These are phyloP conservation scores for Coronaproctus castanopsis DNA, from an alignment of 2,888 invertebrate species.

Conservation along the genomic window DNA sequence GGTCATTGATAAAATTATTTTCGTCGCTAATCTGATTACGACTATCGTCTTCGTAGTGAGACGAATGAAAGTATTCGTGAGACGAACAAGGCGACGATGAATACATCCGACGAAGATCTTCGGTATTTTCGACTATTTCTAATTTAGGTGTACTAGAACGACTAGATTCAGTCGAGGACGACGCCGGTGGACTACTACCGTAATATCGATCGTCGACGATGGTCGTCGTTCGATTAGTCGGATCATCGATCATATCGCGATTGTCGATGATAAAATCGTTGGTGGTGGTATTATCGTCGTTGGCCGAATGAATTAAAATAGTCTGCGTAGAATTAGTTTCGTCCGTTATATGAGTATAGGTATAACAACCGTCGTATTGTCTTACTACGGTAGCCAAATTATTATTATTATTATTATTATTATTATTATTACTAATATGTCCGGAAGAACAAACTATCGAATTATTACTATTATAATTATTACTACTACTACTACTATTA, in stretches of 20 bases:
- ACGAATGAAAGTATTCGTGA: background rate
- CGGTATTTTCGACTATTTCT: constrained; percentile 12
- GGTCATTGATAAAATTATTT: background rate
- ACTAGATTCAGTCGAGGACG: constrained; percentile 11
- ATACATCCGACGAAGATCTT: constrained; percentile 1
- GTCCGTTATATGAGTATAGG: background rate
- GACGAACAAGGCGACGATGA: too few species aligned
- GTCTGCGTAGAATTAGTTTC: background rate
- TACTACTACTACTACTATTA: background rate
- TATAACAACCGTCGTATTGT: background rate
- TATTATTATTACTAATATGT: background rate
- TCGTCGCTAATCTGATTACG: constrained; percentile 15
- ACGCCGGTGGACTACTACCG: background rate
- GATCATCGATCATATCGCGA: too few species aligned
- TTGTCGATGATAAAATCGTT: background rate
- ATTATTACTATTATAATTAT: background rate
- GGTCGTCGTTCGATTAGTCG: background rate
- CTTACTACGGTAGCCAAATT: too few species aligned
- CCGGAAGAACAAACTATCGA: too few species aligned
- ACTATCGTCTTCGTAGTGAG: background rate
- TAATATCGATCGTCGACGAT: background rate
- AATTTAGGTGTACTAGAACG: constrained; percentile 18
- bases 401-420: background rate
- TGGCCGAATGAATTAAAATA: constrained; percentile 5
- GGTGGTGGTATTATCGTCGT: constrained; percentile 1